phyloP scores from a whole-genome alignment of 2,797 vertebrate species.

The Anguilla obscura region DNA sequence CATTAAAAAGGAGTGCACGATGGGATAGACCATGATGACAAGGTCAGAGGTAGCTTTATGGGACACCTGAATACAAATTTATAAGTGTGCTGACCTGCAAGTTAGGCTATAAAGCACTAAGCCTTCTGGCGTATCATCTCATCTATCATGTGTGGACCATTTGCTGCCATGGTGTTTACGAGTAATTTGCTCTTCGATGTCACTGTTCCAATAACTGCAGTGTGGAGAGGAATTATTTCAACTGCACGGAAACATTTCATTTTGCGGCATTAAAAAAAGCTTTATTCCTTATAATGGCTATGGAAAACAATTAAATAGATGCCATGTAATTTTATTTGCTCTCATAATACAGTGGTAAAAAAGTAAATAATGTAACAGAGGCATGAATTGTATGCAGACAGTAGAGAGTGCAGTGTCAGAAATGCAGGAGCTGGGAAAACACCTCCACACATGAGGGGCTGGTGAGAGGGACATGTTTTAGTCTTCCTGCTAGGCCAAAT shows the following conservation, averaged over 20 bases:
- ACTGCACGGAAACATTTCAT: no score
- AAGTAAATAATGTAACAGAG: no score
- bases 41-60: conserved; percentile 20
- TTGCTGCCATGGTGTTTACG: neutral
- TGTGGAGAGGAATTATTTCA: neutral
- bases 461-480: no score
- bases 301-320: neutral
- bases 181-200: conserved; percentile 6
- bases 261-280: no score
- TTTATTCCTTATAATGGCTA: neutral
- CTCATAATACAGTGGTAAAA: no score
- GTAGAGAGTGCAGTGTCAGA: no score
- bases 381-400: no score
- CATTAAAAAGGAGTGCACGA: conserved; percentile 11
- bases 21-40: neutral
- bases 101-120: neutral
- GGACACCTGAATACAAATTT: neutral
- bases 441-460: no score
- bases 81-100: neutral
- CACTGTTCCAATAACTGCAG: neutral
- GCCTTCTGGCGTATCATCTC: neutral
- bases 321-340: neutral
- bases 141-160: neutral
- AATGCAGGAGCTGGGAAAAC: no score
- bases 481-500: no score